phyloP scores from a whole-genome alignment of 2,888 invertebrate species.

The Epirrhoe alternata region DNA sequence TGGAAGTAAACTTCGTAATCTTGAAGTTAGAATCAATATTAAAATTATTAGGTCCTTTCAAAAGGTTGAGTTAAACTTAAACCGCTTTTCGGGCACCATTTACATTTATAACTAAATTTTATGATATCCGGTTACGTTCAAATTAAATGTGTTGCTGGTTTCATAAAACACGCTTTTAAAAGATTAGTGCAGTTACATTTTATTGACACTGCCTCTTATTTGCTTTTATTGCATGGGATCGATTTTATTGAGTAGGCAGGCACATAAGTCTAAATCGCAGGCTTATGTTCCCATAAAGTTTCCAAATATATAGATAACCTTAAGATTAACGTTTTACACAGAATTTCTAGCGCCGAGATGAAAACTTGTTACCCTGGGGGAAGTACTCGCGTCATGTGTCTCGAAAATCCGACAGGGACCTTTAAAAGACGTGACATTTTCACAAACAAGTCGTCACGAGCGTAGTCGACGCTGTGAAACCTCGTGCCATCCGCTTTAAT shows the following conservation, averaged over 20 bases:
- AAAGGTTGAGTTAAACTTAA: background rate
- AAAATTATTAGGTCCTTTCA: background rate
- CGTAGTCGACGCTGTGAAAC: constrained; percentile 63
- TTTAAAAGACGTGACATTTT: constrained; percentile 69
- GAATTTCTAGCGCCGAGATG: constrained; percentile 17
- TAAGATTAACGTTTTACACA: background rate
- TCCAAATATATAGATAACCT: background rate
- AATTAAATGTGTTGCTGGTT: constrained; percentile 2
- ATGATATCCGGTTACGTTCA: background rate
- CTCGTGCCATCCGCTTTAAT: constrained; percentile 56
- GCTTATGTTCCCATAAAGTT: background rate
- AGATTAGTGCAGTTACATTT: background rate
- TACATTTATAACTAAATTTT: background rate
- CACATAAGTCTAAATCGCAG: background rate
- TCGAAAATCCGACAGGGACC: constrained; percentile 29
- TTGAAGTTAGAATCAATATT: background rate
- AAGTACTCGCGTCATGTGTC: constrained; percentile 33
- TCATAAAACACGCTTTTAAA: background rate
- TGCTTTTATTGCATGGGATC: background rate
- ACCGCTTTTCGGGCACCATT: background rate
- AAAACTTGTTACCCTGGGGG: constrained; percentile 15
- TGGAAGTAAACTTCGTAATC: background rate
- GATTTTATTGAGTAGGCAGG: background rate
- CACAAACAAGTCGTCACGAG: constrained; percentile 68
- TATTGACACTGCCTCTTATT: background rate